These are phyloP conservation scores for Drosophila monieri DNA, from an alignment of 2,888 invertebrate species.

Conservation along the genomic window DNA sequence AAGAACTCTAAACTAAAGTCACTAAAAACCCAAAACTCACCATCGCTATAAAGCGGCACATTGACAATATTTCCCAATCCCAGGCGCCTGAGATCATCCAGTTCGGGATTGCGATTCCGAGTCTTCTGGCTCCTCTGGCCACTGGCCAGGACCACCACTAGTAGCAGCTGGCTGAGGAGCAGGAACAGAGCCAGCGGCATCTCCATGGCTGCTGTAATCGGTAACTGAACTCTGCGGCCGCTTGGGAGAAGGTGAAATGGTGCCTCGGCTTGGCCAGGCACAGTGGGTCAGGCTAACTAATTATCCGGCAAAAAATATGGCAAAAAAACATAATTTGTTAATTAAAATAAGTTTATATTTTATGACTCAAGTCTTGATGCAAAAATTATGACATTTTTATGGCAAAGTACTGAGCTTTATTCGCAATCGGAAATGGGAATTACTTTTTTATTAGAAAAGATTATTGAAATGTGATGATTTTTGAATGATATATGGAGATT, in stretches of 20 bases:
- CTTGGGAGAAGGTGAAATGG: conserved; percentile 35
- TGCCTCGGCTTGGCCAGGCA: conserved; percentile 33
- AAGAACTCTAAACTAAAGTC: no score
- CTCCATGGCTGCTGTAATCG: conserved; percentile 33
- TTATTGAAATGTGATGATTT: background rate
- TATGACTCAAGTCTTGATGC: background rate
- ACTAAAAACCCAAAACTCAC: conserved; percentile 54
- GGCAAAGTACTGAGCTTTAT: background rate
- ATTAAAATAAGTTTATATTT: background rate
- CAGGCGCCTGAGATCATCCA: conserved; percentile 53
- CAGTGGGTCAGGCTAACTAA: conserved; percentile 36
- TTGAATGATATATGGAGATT: no score
- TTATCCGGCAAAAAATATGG: background rate
- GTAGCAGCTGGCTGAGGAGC: conserved; percentile 5
- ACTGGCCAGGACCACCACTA: conserved; percentile 4
- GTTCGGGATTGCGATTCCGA: background rate
- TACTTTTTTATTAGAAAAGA: background rate
- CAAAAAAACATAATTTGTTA: background rate
- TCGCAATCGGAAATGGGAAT: background rate
- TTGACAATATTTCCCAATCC: conserved; percentile 72
- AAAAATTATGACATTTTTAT: background rate
- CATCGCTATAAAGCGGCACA: conserved; percentile 70
- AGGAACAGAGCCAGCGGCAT: conserved; percentile 8
- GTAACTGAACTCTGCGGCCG: conserved; percentile 46
- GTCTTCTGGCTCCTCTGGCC: conserved; percentile 3